Conservation (phyloP, 2,888 invertebrate genomes). For the Thumatha senex region DNA sequence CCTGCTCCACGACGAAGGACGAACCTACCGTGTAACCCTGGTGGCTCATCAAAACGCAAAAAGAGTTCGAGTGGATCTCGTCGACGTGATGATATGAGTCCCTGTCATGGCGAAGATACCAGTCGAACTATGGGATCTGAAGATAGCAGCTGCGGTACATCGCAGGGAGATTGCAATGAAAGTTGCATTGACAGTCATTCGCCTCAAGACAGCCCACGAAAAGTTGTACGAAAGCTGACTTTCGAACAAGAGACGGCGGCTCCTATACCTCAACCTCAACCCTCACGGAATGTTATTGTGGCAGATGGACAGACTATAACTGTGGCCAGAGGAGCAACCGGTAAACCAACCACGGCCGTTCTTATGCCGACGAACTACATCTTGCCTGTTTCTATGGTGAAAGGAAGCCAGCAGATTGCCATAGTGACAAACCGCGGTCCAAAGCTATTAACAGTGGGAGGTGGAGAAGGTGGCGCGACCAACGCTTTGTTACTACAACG, state of each 20-base stretch:
- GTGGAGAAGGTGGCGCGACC: slow-evolving; percentile 77
- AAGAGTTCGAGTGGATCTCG: slow-evolving; percentile 86
- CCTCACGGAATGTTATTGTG: slow-evolving; percentile 84
- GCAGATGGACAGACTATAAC: slow-evolving; percentile 86
- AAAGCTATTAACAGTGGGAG: slow-evolving; percentile 75
- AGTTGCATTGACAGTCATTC: slow-evolving; percentile 79
- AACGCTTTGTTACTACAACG: slow-evolving; percentile 87
- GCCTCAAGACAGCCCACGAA: slow-evolving; percentile 82
- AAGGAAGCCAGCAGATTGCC: slow-evolving; percentile 88
- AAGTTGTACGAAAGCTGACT: slow-evolving; percentile 70
- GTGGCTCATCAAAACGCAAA: slow-evolving; percentile 87
- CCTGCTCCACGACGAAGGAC: slow-evolving; percentile 90
- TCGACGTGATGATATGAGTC: slow-evolving; percentile 85
- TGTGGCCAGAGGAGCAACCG: slow-evolving; percentile 83
- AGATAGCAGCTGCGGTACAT: slow-evolving; percentile 89
- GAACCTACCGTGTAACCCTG: slow-evolving; percentile 88
- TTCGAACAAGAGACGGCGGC: slow-evolving; percentile 70
- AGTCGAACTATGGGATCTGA: slow-evolving; percentile 89
- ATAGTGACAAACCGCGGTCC: slow-evolving; percentile 88
- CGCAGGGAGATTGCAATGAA: slow-evolving; percentile 78
- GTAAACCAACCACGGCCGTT: slow-evolving; percentile 86
- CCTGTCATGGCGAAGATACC: slow-evolving; percentile 85
- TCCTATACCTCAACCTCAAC: slow-evolving; percentile 57
- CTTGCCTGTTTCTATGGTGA: slow-evolving; percentile 88
- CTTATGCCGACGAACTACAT: slow-evolving; percentile 89